phyloP scores from a whole-genome alignment of 2,797 vertebrate species.

The Arnoldichthys spilopterus region DNA sequence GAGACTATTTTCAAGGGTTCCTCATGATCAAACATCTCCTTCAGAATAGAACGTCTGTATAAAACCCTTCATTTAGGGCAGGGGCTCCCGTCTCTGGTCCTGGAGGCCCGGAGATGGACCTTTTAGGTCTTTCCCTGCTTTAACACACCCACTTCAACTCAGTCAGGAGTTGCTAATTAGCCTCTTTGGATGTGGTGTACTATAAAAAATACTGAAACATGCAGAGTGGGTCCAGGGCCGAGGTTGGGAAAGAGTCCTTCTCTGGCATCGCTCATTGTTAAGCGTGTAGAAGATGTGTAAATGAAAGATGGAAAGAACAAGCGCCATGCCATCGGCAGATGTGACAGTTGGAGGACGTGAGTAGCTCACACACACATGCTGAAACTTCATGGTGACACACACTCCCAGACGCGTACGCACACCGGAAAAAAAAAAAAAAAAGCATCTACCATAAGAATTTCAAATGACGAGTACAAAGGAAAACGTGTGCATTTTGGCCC shows the following conservation, averaged over 20 bases:
- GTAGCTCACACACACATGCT: slow-evolving; percentile 42
- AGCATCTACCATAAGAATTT: slow-evolving; percentile 30
- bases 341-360: slow-evolving; percentile 32
- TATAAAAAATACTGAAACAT: no score
- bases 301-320: slow-evolving; percentile 14
- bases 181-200: no score
- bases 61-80: background rate
- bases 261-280: background rate
- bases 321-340: slow-evolving; percentile 34
- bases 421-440: no score
- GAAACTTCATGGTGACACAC: slow-evolving; percentile 1
- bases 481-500: slow-evolving; percentile 34
- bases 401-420: slow-evolving; percentile 45
- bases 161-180: no score
- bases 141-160: no score
- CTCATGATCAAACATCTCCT: background rate
- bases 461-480: slow-evolving; percentile 43
- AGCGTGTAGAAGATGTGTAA: background rate
- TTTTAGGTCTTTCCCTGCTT: no score
- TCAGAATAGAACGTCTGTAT: background rate
- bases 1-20: background rate
- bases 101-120: no score
- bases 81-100: no score
- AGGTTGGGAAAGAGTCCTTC: background rate
- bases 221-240: no score